A percentile compares a stretch with the other conserved stretches of the same genome.
Conservation (phyloP, 2,113 vertebrate genomes). For the Bubalus kerabau region DNA sequence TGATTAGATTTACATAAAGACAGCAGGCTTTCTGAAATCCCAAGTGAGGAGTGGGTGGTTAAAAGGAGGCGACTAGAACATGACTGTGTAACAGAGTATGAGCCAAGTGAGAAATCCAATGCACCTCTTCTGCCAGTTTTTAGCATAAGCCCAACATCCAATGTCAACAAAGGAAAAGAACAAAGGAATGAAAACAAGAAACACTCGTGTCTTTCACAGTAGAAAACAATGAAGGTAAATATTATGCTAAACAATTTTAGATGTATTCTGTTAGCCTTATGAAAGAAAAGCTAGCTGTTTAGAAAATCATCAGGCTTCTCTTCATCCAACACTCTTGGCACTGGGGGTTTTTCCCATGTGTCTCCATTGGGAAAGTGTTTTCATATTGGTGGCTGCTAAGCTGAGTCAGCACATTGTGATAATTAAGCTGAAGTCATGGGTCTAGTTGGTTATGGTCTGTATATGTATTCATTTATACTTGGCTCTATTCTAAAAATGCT, state of each 20-base stretch:
- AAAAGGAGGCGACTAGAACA: not conserved
- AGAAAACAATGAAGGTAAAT: not conserved
- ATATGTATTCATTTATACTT: not conserved
- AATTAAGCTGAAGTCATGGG: not conserved
- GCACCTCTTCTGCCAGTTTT: not conserved
- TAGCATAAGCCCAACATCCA: not conserved
- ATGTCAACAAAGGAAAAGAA: not conserved
- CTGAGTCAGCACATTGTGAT: not conserved
- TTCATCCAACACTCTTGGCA: not conserved
- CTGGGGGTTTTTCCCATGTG: not conserved
- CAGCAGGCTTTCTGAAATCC: slow-evolving; percentile 38
- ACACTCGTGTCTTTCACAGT: not conserved
- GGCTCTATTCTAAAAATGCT: not conserved
- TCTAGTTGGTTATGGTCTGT: not conserved
- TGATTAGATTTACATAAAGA: slow-evolving; percentile 29
- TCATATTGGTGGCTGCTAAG: not conserved
- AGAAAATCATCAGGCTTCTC: not conserved
- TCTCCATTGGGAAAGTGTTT: not conserved
- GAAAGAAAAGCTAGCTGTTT: not conserved
- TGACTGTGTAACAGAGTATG: not conserved
- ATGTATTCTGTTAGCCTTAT: not conserved
- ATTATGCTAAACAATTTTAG: not conserved
- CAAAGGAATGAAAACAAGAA: not conserved
- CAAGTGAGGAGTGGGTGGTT: not conserved
- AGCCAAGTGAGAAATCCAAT: not conserved